A percentile compares a stretch with the other conserved stretches of the same genome.
Conservation (phyloP, 2,888 invertebrate species). For the Drosophila cognata region DNA sequence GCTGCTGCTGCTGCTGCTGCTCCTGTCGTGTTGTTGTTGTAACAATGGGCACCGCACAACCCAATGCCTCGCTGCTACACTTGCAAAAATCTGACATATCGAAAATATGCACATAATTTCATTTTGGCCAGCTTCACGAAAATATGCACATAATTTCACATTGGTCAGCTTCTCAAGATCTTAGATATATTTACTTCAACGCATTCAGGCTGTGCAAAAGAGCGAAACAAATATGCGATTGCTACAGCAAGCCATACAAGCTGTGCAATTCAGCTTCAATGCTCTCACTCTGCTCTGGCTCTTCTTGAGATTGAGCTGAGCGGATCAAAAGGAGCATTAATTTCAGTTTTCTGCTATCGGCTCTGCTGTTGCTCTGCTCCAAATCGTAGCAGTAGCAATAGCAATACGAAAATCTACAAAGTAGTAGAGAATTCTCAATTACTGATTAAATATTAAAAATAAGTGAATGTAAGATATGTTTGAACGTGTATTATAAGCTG, state of each 20-base stretch:
- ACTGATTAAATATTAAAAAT: not conserved
- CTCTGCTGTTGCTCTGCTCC: not conserved
- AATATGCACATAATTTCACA: not conserved
- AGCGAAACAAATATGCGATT: not conserved
- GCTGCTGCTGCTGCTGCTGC: constrained; percentile 7
- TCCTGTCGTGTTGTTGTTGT: constrained; percentile 12
- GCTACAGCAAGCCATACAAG: not conserved
- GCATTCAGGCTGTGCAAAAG: not conserved
- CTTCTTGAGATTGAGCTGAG: not conserved
- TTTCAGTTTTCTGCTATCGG: not conserved
- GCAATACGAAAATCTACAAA: not conserved
- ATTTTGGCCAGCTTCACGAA: not conserved
- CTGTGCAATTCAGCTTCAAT: not conserved
- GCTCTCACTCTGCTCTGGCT: not conserved
- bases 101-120: not conserved
- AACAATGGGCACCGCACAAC: constrained; percentile 16
- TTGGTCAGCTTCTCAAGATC: not conserved
- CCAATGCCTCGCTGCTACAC: constrained; percentile 10
- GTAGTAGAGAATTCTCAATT: not conserved
- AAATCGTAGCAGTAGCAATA: not conserved
- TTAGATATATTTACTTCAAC: not conserved
- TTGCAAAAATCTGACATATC: not conserved
- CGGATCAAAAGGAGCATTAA: not conserved
- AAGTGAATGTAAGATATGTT: not conserved
- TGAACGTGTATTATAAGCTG: too few relatives aligned